Evolutionary conservation across 2,797 vertebrate species (phyloP), one percentile per base, ranked within the genome.

Genomic region (Phoeniculus purpureus): DNA sequence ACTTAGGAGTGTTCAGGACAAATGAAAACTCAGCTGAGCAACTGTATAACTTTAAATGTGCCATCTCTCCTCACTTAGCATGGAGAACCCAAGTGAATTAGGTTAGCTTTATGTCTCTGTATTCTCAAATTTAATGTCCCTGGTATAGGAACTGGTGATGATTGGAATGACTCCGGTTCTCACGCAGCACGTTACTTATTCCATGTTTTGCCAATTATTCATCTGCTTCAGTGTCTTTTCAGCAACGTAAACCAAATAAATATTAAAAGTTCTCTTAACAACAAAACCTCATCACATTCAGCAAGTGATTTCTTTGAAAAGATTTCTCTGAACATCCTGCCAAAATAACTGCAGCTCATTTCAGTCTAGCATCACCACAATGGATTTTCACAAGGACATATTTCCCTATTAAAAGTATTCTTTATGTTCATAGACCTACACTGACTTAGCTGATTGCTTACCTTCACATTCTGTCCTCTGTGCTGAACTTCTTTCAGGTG

Each of bases 261-360:
- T 29, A 58, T 77, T 23, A 94, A 94, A 92, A 85, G 37, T 29
- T 62, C 51, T 90, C 73, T 85, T 73, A 59, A 94, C 90, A 92
- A 92, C 85, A 78, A 60, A 67, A 80, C 54, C 75, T 89, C 75
- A 89, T 95, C 85, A 66, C 27, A 78, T 95, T 91, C 83, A 90
- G 78, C 87, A 94, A 94, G 88, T 92, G 6, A 89, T 83, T 97
- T 91, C 72, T 94, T 84, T 95, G 92, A 92, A 95, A 93, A 87
- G 75, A 61, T 80, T 91, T 85, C 88, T 96, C 78, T 89, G 87
- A 96, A 92, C 58, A 83, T 83, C 40, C 78, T 93, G 50, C 58
- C 85, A 91, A 94, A 95, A 94, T 92, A 91, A 96, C 85, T 95
- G 91, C 73, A 52, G 71, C 60, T 93, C 58, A 52, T 95, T 93